phyloP scores from a whole-genome alignment of 2,113 vertebrate genomes.

The Clarias batrachus region DNA sequence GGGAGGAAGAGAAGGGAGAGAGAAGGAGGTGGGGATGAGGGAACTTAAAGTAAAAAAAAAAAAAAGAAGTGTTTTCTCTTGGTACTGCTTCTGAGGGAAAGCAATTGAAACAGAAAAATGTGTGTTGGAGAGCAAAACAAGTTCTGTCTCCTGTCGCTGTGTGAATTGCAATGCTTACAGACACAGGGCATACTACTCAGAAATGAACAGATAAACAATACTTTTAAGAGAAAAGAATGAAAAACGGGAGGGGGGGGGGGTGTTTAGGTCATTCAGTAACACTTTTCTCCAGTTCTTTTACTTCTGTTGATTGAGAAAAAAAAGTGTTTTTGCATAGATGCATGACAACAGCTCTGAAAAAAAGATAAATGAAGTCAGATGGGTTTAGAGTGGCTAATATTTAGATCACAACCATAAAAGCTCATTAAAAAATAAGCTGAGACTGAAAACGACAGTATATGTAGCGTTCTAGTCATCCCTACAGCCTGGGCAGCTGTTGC shows the following conservation, averaged over 20 bases:
- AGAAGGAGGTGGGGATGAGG: constrained; percentile 14
- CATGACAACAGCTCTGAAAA: constrained; percentile 9
- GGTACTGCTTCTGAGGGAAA: constrained; percentile 36
- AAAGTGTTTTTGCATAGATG: constrained; percentile 10
- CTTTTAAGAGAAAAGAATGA: background rate
- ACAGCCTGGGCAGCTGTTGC: background rate
- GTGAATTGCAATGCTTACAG: constrained; percentile 43
- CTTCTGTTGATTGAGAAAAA: constrained; percentile 13
- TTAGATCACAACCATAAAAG: background rate
- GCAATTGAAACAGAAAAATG: constrained; percentile 37
- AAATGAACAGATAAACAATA: background rate
- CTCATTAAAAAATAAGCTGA: background rate
- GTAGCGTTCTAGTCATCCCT: background rate
- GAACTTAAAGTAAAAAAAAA: constrained; percentile 45
- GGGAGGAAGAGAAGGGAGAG: constrained; percentile 14
- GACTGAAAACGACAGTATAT: background rate
- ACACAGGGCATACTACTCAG: background rate
- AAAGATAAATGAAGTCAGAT: background rate
- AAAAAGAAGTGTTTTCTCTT: constrained; percentile 17
- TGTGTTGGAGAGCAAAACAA: constrained; percentile 40
- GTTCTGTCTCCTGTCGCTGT: constrained; percentile 22
- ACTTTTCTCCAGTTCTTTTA: background rate
- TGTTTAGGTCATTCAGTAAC: background rate
- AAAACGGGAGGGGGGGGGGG: background rate
- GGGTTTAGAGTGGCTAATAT: background rate